These are phyloP conservation scores for Nineta flava DNA, from an alignment of 2,888 invertebrate species.

Conservation along the genomic window DNA sequence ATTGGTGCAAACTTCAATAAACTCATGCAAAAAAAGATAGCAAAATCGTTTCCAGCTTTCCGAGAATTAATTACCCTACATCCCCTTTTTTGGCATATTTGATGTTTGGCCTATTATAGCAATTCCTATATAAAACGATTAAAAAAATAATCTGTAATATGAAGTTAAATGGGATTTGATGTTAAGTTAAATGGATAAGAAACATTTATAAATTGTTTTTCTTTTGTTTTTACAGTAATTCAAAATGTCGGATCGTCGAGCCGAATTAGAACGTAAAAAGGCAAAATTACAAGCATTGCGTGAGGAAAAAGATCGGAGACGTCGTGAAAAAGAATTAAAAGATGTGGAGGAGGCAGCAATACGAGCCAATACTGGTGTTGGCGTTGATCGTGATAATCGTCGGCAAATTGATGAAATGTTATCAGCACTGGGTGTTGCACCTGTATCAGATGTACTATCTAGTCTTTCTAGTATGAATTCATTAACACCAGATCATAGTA, in stretches of 20 bases:
- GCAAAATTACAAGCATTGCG: slow-evolving; percentile 78
- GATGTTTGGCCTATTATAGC: no score
- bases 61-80: no score
- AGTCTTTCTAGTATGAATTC: slow-evolving; percentile 71
- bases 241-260: slow-evolving; percentile 72
- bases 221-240: slow-evolving; percentile 4
- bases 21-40: no score
- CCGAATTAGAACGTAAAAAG: slow-evolving; percentile 84
- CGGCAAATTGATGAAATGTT: slow-evolving; percentile 77
- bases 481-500: slow-evolving; percentile 62
- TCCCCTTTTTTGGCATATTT: no score
- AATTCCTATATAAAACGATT: no score
- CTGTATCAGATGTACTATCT: slow-evolving; percentile 71
- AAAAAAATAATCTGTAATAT: no score
- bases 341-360: slow-evolving; percentile 59
- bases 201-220: no score
- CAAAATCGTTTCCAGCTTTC: no score
- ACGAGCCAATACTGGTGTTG: slow-evolving; percentile 35
- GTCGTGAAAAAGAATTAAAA: slow-evolving; percentile 73
- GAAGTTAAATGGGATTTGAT: no score
- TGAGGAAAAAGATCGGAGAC: slow-evolving; percentile 75
- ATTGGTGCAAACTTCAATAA: no score
- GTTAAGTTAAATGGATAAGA: no score
- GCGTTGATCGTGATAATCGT: slow-evolving; percentile 32
- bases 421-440: slow-evolving; percentile 71